phyloP scores from a whole-genome alignment of 2,797 vertebrate genomes.

The Tragopan temminckii region DNA sequence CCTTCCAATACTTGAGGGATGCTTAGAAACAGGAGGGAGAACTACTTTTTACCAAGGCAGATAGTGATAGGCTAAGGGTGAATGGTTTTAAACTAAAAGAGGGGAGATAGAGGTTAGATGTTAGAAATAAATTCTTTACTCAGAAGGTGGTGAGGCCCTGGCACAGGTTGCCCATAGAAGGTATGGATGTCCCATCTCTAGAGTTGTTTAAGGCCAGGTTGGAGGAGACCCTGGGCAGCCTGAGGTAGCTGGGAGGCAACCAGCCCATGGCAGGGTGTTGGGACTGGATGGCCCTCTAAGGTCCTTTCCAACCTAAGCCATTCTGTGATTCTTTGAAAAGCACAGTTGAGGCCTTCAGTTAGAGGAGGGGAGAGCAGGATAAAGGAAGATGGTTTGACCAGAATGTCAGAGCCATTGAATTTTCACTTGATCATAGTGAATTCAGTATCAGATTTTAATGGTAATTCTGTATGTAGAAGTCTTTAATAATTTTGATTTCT shows the following conservation, averaged over 20 bases:
- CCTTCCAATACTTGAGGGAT: neutral
- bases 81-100: neutral
- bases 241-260: no score
- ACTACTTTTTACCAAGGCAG: neutral
- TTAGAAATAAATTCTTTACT: neutral
- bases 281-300: no score
- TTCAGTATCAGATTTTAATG: neutral
- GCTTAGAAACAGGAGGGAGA: neutral
- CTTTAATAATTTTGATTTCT: neutral
- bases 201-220: no score
- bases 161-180: no score
- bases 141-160: neutral
- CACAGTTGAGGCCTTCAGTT: neutral
- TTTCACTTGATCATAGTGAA: neutral
- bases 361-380: neutral
- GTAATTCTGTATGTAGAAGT: neutral
- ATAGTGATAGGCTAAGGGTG: neutral
- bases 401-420: neutral
- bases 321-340: neutral
- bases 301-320: no score
- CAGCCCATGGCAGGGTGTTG: no score
- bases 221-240: no score
- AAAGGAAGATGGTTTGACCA: neutral
- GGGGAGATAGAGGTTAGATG: neutral
- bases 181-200: no score